Evolutionary conservation across 2,797 vertebrate genomes (phyloP), one percentile per base, ranked within the genome.

Genomic region (Protosalanx chinensis): DNA sequence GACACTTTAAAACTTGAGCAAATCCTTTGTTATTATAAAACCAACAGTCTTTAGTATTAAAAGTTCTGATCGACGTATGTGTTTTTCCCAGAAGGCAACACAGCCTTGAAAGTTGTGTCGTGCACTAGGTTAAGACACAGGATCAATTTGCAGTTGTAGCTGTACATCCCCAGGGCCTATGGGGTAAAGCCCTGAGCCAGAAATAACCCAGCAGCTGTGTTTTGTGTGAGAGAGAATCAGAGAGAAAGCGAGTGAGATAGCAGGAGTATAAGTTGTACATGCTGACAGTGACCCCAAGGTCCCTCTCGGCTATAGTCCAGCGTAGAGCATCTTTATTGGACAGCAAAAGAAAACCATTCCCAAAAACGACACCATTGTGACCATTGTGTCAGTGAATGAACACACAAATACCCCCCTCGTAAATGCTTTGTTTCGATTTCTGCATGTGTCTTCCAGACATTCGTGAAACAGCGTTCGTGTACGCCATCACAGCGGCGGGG

Each of bases 401-500:
- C 41, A 13, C 41, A 46, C 5, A 3, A 46, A 46, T 12, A 13
- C 10, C 41, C 3, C 41, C 41, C 41, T 46, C 8, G 18, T 53
- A 30, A 6, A 27, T 33, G 57, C 32, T 7, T 20, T 16, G 35
- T 16, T 59, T 46, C 41, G 12, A 18, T 57, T 16, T 32, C 18
- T 27, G 30, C 23, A 27, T 46, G 7, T 6, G 18, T 58, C 3
- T 60, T 37, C 53, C 87, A 98, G 97, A 99, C 85, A 98, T 99
- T 81, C 94, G 97, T 66, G 97, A 99, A 91, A 98, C 97, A 0
- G 97, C 97, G 2, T 99, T 99, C 1, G 96, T 99, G 69, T 98
- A 98, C 0, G 97, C 97, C 69, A 96, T 99, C 74, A 99, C 97
- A 0, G 95, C 97, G 0, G 97, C 97, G 0, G 97, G 97, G 0